Evolutionary conservation across 2,888 invertebrate genomes (phyloP).

Genomic region (Nemurella pictetii): DNA sequence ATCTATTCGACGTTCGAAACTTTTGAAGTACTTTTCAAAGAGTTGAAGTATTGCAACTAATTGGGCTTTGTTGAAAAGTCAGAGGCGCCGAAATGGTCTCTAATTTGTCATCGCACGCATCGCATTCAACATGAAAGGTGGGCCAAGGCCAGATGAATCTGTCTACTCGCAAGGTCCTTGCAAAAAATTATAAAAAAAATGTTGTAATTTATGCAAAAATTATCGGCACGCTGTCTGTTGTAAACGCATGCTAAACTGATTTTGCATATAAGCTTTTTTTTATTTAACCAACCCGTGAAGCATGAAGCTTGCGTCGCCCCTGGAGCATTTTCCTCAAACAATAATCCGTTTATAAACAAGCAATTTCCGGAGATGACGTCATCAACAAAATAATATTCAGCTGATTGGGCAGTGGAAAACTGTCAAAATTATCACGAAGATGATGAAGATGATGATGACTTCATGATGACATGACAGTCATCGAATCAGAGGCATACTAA

Average conservation of each 20-base stretch:
- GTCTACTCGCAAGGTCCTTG: background rate
- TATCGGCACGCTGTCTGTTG: background rate
- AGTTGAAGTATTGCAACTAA: too few species aligned
- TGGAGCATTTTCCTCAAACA: background rate
- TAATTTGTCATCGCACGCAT: background rate
- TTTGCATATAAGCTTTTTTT: background rate
- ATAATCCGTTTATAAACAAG: constrained; percentile 9
- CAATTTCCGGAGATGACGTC: constrained; percentile 19
- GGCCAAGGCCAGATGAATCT: background rate
- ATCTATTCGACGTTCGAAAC: background rate
- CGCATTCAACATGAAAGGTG: background rate
- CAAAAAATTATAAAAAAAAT: background rate
- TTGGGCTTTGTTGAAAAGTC: too few species aligned
- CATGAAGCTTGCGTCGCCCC: background rate
- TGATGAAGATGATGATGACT: background rate
- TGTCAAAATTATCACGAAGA: background rate
- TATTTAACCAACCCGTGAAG: background rate
- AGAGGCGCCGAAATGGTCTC: background rate
- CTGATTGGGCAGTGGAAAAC: background rate
- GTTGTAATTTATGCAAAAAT: background rate
- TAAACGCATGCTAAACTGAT: background rate
- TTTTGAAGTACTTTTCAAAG: background rate
- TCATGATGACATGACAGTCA: background rate
- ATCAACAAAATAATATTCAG: constrained; percentile 13
- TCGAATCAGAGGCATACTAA: background rate